phyloP scores from a whole-genome alignment of 2,797 vertebrate genomes.

The Amphiprion clarkii region DNA sequence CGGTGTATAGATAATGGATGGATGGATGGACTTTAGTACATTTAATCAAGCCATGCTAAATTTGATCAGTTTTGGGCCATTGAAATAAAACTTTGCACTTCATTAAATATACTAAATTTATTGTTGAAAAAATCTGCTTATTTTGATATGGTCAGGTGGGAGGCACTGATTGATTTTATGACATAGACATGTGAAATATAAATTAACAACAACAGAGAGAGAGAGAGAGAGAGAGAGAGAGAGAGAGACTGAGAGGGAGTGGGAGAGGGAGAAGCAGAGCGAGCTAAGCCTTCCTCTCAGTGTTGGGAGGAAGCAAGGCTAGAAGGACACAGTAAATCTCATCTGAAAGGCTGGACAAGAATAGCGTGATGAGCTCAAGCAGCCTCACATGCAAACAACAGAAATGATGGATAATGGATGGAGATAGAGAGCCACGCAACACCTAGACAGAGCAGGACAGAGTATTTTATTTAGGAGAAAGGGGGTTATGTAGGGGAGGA shows the following conservation, averaged over 20 bases:
- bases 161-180: no score
- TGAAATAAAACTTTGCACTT: no score
- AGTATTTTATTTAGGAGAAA: not conserved
- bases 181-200: no score
- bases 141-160: no score
- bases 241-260: not conserved
- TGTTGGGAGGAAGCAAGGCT: constrained; percentile 46
- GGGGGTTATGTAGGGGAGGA: constrained; percentile 5
- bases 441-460: not conserved
- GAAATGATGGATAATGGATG: constrained; percentile 54
- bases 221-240: not conserved
- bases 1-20: no score
- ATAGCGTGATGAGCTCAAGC: constrained; percentile 76
- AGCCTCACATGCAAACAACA: constrained; percentile 48
- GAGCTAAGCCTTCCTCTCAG: constrained; percentile 69
- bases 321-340: constrained; percentile 75
- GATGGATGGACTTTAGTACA: no score
- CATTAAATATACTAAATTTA: no score
- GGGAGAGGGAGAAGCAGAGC: constrained; percentile 40
- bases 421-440: constrained; percentile 27
- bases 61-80: no score
- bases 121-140: no score
- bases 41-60: no score
- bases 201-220: not conserved
- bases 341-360: constrained; percentile 75